A percentile compares a stretch with the other conserved stretches of the same genome.
These are phyloP conservation scores for Desmodus rotundus DNA, from an alignment of 2,113 vertebrate species.

Conservation along the genomic window DNA sequence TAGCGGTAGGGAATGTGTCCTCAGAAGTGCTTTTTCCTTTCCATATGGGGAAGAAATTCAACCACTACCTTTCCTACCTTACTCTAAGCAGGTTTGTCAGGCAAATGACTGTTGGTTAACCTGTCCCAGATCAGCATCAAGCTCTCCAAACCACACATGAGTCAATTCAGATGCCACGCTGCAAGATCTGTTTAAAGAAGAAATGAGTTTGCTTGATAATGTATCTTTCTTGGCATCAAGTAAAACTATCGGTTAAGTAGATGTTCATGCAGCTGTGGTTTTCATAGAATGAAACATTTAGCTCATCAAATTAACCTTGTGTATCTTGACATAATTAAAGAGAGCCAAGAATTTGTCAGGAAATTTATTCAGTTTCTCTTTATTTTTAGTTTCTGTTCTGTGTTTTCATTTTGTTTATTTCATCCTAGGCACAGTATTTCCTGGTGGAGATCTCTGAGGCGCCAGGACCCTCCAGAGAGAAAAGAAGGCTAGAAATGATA, in stretches of 20 bases:
- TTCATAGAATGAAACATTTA: not conserved
- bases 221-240: not conserved
- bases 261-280: not conserved
- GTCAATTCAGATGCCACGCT: not conserved
- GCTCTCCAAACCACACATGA: not conserved
- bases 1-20: not conserved
- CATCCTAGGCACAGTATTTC: not conserved
- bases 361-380: not conserved
- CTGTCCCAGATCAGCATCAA: not conserved
- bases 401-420: slow-evolving; percentile 18
- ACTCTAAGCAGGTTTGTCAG: not conserved
- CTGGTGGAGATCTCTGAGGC: not conserved
- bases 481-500: not conserved
- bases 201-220: not conserved
- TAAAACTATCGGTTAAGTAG: not conserved
- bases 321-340: not conserved
- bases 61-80: not conserved
- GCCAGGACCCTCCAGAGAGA: not conserved
- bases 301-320: not conserved
- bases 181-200: slow-evolving; percentile 9
- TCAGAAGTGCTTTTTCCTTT: not conserved
- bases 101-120: not conserved
- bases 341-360: not conserved
- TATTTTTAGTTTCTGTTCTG: not conserved
- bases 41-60: not conserved